Evolutionary conservation across 1,140 invertebrate genomes (phyloP).

Genomic region (Drosophila nigrodunni): DNA sequence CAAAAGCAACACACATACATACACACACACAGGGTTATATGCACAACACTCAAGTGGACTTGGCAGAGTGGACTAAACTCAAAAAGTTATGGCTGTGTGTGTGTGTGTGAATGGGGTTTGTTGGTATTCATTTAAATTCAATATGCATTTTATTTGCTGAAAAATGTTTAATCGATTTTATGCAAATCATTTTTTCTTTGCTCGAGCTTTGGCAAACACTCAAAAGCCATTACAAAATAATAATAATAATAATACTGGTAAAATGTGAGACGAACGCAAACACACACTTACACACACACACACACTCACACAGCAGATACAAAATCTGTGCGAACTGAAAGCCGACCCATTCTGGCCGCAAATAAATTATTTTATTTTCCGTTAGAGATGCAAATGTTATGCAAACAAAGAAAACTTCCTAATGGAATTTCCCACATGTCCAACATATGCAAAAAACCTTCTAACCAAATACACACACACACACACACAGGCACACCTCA

Average conservation of each 20-base stretch:
- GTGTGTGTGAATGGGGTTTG: conserved; percentile 44
- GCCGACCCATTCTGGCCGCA: conserved; percentile 50
- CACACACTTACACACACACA: background rate
- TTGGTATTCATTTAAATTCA: conserved; percentile 70
- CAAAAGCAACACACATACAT: conserved; percentile 32
- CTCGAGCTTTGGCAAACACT: conserved; percentile 63
- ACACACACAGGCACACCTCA: conserved; percentile 4
- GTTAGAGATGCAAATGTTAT: conserved; percentile 74
- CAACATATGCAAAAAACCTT: conserved; percentile 81
- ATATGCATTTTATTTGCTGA: conserved; percentile 75
- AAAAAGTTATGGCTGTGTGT: conserved; percentile 32
- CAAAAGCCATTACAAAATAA: conserved; percentile 80
- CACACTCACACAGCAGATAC: background rate
- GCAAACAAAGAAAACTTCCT: conserved; percentile 81
- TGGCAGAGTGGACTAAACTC: conserved; percentile 5
- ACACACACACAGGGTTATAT: conserved; percentile 1
- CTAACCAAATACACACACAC: conserved; percentile 59
- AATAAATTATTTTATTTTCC: conserved; percentile 70
- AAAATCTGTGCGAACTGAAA: conserved; percentile 20
- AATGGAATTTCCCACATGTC: conserved; percentile 82
- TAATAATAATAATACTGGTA: conserved; percentile 61
- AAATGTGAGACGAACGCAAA: conserved; percentile 48
- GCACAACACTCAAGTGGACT: conserved; percentile 11
- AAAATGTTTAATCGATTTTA: conserved; percentile 79
- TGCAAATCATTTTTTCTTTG: conserved; percentile 76